Percentiles rank a stretch among this genome's conserved stretches.
phyloP scores from a whole-genome alignment of 2,797 vertebrate genomes.

The Pipistrellus pygmaeus region DNA sequence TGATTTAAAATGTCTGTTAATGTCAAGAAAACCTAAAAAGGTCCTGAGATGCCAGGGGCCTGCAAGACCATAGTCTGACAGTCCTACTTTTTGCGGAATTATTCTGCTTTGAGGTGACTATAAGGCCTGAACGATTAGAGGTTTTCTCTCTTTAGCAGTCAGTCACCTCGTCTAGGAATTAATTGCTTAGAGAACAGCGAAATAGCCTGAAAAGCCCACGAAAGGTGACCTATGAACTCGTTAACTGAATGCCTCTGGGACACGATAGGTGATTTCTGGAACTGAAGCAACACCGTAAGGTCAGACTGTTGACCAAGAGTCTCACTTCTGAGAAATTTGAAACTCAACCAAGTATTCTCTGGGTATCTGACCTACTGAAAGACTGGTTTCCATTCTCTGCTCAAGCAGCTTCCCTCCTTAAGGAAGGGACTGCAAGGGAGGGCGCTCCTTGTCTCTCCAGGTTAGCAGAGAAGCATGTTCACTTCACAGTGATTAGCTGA shows the following conservation, averaged over 20 bases:
- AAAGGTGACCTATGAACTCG: slow-evolving; percentile 21
- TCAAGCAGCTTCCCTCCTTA: slow-evolving; percentile 40
- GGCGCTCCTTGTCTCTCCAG: slow-evolving; percentile 67
- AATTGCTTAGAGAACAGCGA: not conserved
- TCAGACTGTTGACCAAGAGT: slow-evolving; percentile 6
- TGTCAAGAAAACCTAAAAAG: not conserved
- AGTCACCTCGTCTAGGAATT: not conserved
- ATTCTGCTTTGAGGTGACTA: not conserved
- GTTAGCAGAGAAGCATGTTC: slow-evolving; percentile 76
- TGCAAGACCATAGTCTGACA: not conserved
- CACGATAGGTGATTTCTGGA: slow-evolving; percentile 45
- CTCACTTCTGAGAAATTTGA: slow-evolving; percentile 22
- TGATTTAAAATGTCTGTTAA: slow-evolving; percentile 35
- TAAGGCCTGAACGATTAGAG: not conserved
- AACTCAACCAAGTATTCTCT: slow-evolving; percentile 12
- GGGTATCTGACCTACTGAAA: not conserved
- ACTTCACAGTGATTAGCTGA: slow-evolving; percentile 78
- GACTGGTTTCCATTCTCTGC: slow-evolving; percentile 31
- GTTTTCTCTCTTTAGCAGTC: not conserved
- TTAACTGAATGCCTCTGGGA: not conserved
- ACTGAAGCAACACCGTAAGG: not conserved
- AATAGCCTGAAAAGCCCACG: not conserved
- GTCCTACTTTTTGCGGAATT: not conserved
- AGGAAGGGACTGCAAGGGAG: slow-evolving; percentile 5
- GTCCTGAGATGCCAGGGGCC: not conserved